Percentiles rank a stretch among this genome's conserved stretches.
Evolutionary conservation across 1,140 invertebrate genomes (phyloP).

Genomic region (Laupala kohalensis): DNA sequence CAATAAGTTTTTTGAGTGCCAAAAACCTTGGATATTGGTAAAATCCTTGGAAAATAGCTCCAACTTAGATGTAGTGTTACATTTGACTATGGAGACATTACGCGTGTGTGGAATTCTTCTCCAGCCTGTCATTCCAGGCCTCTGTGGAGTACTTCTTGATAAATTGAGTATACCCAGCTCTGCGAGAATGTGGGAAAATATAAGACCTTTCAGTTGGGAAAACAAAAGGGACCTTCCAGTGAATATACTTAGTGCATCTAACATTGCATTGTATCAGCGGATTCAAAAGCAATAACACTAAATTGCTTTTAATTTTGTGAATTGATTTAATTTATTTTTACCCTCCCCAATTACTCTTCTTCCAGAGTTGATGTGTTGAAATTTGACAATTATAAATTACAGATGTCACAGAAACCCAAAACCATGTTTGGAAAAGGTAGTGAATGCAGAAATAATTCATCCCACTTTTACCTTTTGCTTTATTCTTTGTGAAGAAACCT

Average conservation of each 20-base stretch:
- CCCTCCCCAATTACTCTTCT: too few relatives aligned
- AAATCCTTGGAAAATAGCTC: constrained; percentile 29
- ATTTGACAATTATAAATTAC: too few relatives aligned
- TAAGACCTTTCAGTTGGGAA: constrained; percentile 23
- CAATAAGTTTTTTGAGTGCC: constrained; percentile 75
- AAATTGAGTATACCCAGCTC: constrained; percentile 42
- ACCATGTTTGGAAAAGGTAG: too few relatives aligned
- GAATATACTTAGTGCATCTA: background rate
- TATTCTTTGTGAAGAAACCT: too few relatives aligned
- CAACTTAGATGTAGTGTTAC: constrained; percentile 58
- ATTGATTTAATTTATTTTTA: too few relatives aligned
- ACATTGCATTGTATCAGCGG: background rate
- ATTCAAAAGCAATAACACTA: background rate
- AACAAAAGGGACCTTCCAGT: background rate
- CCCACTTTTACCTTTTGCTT: too few relatives aligned
- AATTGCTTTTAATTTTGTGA: too few relatives aligned
- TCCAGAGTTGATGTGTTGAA: too few relatives aligned
- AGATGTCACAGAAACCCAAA: too few relatives aligned
- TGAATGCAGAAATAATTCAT: too few relatives aligned
- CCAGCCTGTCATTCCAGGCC: constrained; percentile 69
- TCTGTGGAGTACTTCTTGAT: constrained; percentile 48
- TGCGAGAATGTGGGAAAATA: constrained; percentile 37
- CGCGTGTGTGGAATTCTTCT: constrained; percentile 64
- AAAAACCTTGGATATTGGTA: constrained; percentile 78
- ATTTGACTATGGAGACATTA: constrained; percentile 70